Percentiles rank a stretch among this genome's conserved stretches.
These are phyloP conservation scores for Troides aeacus DNA, from an alignment of 2,888 invertebrate species.

Conservation along the genomic window DNA sequence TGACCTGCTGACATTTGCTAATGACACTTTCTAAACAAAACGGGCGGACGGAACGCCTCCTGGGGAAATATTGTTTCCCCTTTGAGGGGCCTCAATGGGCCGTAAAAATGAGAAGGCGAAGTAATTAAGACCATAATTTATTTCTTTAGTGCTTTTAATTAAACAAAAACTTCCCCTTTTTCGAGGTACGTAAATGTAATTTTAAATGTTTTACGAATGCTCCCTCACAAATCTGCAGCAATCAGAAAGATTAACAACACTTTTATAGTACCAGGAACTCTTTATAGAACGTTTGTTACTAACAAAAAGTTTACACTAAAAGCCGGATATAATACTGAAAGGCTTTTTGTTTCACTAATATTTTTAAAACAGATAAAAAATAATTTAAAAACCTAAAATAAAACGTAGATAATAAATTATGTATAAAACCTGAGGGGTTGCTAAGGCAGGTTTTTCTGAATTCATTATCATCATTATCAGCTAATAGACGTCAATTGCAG, in stretches of 20 bases:
- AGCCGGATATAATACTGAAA: neutral
- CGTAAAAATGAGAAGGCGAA: constrained; percentile 28
- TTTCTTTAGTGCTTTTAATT: constrained; percentile 20
- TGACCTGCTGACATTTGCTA: constrained; percentile 27
- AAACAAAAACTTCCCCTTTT: constrained; percentile 6
- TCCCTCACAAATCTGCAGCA: neutral
- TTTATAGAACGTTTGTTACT: neutral
- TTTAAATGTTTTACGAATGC: neutral
- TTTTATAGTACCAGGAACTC: too few relatives aligned
- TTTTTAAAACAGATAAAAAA: too few relatives aligned
- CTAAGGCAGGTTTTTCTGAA: too few relatives aligned
- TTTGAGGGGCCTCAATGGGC: constrained; percentile 27
- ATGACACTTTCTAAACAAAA: constrained; percentile 29
- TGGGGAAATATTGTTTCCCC: constrained; percentile 26
- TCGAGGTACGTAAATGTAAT: neutral
- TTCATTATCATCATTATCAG: too few relatives aligned
- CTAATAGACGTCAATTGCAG: too few relatives aligned
- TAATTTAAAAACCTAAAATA: too few relatives aligned
- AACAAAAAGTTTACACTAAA: neutral
- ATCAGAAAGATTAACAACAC: neutral
- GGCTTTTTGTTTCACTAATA: too few relatives aligned
- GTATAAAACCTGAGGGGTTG: too few relatives aligned
- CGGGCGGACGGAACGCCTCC: constrained; percentile 25
- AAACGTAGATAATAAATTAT: too few relatives aligned
- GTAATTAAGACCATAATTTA: constrained; percentile 28